Evolutionary conservation across 2,888 invertebrate genomes (phyloP).

Genomic region (Dasypolia templi): DNA sequence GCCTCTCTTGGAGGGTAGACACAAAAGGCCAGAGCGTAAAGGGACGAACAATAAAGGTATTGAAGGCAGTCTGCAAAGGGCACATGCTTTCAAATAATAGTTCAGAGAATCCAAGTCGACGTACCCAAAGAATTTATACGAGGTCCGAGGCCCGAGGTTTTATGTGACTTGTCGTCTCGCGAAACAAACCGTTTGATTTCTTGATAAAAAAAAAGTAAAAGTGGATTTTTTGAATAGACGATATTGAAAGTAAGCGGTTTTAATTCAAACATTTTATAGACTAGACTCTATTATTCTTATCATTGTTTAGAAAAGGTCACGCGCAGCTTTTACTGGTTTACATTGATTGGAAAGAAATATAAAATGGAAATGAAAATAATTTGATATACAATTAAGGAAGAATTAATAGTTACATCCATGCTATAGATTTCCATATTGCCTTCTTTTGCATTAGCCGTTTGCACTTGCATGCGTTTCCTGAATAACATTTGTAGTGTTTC

Average conservation of each 20-base stretch:
- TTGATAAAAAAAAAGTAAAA: conserved; percentile 38
- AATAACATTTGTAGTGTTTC: background rate
- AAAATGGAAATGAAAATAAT: conserved; percentile 10
- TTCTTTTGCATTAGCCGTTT: background rate
- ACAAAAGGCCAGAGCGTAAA: conserved; percentile 75
- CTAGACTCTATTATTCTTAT: background rate
- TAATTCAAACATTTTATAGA: background rate
- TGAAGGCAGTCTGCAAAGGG: conserved; percentile 80
- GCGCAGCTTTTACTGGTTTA: conserved; percentile 10
- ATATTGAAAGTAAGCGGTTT: conserved; percentile 44
- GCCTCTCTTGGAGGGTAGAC: conserved; percentile 70
- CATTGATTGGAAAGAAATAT: conserved; percentile 36
- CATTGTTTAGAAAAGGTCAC: conserved; percentile 15
- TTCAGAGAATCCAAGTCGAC: conserved; percentile 77
- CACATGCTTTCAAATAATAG: conserved; percentile 82
- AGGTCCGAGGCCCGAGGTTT: conserved; percentile 71
- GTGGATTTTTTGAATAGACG: conserved; percentile 28
- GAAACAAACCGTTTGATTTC: conserved; percentile 74
- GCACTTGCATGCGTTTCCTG: background rate
- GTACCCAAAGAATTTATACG: conserved; percentile 77
- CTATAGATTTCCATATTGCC: background rate
- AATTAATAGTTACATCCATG: conserved; percentile 5
- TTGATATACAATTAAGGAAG: background rate
- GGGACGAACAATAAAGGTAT: conserved; percentile 80
- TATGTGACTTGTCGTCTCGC: conserved; percentile 74